phyloP scores from a whole-genome alignment of 2,888 invertebrate genomes.

The Caenorhabditis zanzibari region DNA sequence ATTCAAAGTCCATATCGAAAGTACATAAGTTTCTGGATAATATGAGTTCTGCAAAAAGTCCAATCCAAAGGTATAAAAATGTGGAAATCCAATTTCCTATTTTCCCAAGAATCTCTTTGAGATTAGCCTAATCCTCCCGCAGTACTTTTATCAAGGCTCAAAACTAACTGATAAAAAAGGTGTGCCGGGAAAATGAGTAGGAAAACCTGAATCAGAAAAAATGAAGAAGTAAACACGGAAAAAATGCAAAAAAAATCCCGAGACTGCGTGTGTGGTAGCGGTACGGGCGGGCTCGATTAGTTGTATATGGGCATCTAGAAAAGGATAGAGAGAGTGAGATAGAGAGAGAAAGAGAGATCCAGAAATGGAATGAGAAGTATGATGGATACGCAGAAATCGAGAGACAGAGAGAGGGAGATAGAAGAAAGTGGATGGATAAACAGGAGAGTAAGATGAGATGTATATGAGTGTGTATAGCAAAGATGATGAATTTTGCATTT shows the following conservation, averaged over 20 bases:
- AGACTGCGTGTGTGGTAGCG: constrained; percentile 17
- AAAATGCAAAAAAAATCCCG: constrained; percentile 21
- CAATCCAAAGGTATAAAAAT: neutral
- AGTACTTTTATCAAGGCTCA: neutral
- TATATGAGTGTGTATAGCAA: neutral
- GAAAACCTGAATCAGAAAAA: neutral
- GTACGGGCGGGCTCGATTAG: constrained; percentile 55
- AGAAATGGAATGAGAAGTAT: constrained; percentile 15
- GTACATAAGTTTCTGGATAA: too few species aligned
- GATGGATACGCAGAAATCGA: constrained; percentile 15
- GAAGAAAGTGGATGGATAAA: neutral
- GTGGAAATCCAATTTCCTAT: neutral
- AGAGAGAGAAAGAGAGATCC: constrained; percentile 24
- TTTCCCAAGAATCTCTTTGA: neutral
- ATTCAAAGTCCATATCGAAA: too few species aligned
- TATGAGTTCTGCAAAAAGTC: too few species aligned
- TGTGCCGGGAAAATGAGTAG: too few species aligned
- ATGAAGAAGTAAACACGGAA: constrained; percentile 28
- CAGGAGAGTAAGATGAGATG: constrained; percentile 20
- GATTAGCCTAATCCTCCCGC: neutral
- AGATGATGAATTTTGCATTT: constrained; percentile 1
- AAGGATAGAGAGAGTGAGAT: constrained; percentile 34
- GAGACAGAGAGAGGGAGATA: too few species aligned
- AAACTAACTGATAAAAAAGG: neutral
- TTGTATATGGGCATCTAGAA: constrained; percentile 30